Evolutionary conservation across 2,113 vertebrate genomes (phyloP), one percentile per base, ranked within the genome.

Genomic region (Eudyptes chrysolophus): DNA sequence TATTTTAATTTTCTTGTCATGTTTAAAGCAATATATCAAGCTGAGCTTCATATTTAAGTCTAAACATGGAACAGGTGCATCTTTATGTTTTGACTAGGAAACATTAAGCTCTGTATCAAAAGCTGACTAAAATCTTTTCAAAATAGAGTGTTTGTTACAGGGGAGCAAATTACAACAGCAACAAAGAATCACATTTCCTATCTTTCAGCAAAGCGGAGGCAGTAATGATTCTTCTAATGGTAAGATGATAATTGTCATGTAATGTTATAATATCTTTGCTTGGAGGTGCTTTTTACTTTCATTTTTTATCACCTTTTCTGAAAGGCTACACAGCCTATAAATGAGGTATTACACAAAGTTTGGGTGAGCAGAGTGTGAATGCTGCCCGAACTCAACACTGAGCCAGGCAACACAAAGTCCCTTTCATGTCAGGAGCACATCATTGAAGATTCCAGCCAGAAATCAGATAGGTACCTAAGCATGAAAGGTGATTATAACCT

Each of bases 1-100:
- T 52, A 61, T 92, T 94, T 97, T 96, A 94, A 93, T 94, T 93
- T 94, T 77, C 65, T 92, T 94, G 42, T 58, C 71, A 84, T 77
- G 30, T 94, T 96, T 92, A 91, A 97, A 93, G 44, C 24, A 92
- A 92, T 86, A 74, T 52, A 85, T 83, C 65, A 97, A 84, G 64
- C 54, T 88, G 38, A 95, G 64, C 42, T 93, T 83, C 52, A 89
- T 81, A 95, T 85, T 90, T 87, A 92, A 89, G 69, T 55, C 93
- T n/a, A 96, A 92, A 95, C 34, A 90, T 17, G 60, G 34, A 97
- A 94, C 65, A 96, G 74, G 61, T 89, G 44, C 54, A 90, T 46
- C 49, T 89, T 85, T 95, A 86, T 85, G 58, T 95, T 97, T 96
- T 95, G 55, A 90, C 80, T 68, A 78, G 42, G 77, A 93, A 90